Conservation (phyloP, 2,113 vertebrate species). For the Ginglymostoma cirratum region DNA sequence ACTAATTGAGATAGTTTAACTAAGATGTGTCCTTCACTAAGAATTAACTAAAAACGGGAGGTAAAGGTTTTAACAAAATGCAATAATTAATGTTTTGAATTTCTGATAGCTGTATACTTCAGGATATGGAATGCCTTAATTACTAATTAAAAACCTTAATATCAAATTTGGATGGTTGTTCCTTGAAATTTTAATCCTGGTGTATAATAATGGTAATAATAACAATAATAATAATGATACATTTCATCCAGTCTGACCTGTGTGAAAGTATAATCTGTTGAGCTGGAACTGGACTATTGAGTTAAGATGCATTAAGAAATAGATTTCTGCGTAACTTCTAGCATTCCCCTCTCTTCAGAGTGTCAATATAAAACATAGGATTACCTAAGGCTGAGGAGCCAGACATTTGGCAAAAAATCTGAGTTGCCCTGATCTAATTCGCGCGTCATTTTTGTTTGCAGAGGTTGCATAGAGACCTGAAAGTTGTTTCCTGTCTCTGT, state of each 20-base stretch:
- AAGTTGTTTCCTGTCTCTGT: neutral
- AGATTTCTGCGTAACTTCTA: neutral
- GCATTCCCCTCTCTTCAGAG: neutral
- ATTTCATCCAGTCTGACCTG: neutral
- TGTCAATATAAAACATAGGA: neutral
- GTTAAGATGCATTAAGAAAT: neutral
- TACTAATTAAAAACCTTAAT: neutral
- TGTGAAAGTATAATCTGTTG: neutral
- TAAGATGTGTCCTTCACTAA: neutral
- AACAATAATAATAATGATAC: neutral
- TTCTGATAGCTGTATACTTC: neutral
- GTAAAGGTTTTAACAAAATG: neutral
- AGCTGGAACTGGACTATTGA: neutral
- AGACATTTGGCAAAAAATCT: neutral
- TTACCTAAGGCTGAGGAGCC: neutral
- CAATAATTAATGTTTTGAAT: neutral
- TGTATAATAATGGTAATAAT: too few species aligned
- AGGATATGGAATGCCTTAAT: neutral
- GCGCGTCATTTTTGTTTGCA: neutral
- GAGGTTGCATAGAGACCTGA: neutral
- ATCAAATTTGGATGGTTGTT: neutral
- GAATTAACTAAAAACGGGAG: neutral
- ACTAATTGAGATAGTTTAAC: neutral
- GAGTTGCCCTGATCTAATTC: neutral
- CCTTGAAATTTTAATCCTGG: neutral